Percentiles rank a stretch among this genome's conserved stretches.
phyloP scores from a whole-genome alignment of 2,888 invertebrate species.

The Agapostemon virescens region DNA sequence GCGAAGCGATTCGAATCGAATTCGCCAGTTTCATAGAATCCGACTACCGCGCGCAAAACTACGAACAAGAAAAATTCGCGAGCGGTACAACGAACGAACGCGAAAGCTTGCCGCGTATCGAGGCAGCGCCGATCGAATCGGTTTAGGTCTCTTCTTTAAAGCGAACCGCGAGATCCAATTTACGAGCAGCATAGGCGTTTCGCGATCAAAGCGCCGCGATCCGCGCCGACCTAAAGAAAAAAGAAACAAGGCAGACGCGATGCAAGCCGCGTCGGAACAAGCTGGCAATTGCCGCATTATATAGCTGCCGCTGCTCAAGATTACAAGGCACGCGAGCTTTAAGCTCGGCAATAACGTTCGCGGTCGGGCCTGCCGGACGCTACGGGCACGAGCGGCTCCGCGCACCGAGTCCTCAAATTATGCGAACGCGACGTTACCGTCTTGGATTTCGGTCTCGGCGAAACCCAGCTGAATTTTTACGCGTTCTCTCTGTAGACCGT shows the following conservation, averaged over 20 bases:
- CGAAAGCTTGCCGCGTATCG: too few relatives aligned
- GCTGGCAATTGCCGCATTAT: constrained; percentile 65
- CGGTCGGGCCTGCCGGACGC: constrained; percentile 41
- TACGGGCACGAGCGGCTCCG: constrained; percentile 58
- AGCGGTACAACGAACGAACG: neutral
- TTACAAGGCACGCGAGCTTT: constrained; percentile 68
- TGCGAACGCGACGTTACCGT: constrained; percentile 42
- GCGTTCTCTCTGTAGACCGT: constrained; percentile 30
- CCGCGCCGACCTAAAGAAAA: neutral
- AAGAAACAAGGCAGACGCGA: constrained; percentile 7
- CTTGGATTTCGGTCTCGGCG: constrained; percentile 51
- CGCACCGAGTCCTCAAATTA: constrained; percentile 63
- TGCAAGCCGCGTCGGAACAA: constrained; percentile 52
- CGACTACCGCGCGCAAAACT: too few relatives aligned
- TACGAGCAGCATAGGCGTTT: constrained; percentile 20
- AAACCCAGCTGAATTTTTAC: constrained; percentile 52
- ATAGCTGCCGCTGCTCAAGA: constrained; percentile 63
- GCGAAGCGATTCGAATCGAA: too few relatives aligned
- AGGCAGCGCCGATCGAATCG: neutral
- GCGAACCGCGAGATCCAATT: constrained; percentile 44
- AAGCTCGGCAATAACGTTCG: constrained; percentile 64
- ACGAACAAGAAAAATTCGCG: neutral
- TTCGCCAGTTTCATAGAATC: too few relatives aligned
- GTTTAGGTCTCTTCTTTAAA: neutral
- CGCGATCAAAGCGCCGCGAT: constrained; percentile 35